A percentile compares a stretch with the other conserved stretches of the same genome.
Conservation (phyloP, 2,888 invertebrate species). For the Eretmocerus hayati region DNA sequence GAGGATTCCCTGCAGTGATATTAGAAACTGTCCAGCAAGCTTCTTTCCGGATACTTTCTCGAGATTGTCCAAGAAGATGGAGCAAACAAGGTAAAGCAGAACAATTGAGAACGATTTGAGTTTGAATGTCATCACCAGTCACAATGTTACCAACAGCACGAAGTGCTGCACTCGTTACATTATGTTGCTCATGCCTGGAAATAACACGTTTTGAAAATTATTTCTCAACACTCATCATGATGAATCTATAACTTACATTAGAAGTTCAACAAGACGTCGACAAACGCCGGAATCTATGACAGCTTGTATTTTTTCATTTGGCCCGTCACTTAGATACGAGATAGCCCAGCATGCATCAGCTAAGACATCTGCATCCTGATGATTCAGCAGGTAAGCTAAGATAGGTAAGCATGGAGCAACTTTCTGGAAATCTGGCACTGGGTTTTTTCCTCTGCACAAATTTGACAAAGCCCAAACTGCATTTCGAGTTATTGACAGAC, state of each 20-base stretch:
- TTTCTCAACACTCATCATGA: background rate
- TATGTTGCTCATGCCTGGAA: constrained; percentile 70
- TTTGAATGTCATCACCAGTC: constrained; percentile 93
- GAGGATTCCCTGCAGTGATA: constrained; percentile 89
- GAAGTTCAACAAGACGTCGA: constrained; percentile 63
- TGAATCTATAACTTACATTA: constrained; percentile 50
- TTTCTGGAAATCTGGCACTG: constrained; percentile 83
- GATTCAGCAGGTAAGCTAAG: constrained; percentile 78
- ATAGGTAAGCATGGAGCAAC: constrained; percentile 79
- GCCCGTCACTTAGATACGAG: constrained; percentile 92
- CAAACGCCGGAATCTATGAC: constrained; percentile 95
- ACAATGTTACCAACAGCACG: constrained; percentile 98
- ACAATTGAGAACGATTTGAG: constrained; percentile 89
- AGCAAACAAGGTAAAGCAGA: constrained; percentile 78
- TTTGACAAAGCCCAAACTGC: constrained; percentile 99
- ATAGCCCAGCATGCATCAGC: constrained; percentile 97
- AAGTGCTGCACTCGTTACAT: constrained; percentile 84
- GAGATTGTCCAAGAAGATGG: constrained; percentile 66
- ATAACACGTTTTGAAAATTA: background rate
- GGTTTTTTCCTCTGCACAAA: constrained; percentile 94
- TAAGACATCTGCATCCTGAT: constrained; percentile 81
- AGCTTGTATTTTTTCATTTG: constrained; percentile 95
- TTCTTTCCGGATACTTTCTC: constrained; percentile 87
- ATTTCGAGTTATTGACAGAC: constrained; percentile 86
- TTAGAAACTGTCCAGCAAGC: constrained; percentile 97